phyloP scores from a whole-genome alignment of 2,797 vertebrate species.

The Pelodytes ibericus region DNA sequence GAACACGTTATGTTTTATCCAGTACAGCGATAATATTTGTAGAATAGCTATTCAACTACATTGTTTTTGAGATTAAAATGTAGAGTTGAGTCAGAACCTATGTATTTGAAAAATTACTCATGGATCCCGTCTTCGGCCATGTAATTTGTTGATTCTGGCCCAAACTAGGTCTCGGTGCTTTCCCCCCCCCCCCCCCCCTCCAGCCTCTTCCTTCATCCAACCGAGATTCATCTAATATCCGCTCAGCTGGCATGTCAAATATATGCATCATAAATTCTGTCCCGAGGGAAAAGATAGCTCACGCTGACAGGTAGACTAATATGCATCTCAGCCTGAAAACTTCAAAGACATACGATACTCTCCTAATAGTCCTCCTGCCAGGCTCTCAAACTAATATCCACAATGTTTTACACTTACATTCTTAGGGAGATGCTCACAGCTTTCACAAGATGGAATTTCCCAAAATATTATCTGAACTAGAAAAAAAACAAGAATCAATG shows the following conservation, averaged over 20 bases:
- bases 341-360: constrained; percentile 55
- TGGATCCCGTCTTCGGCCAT: constrained; percentile 15
- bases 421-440: constrained; percentile 31
- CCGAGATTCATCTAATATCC: constrained; percentile 55
- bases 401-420: constrained; percentile 35
- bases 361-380: constrained; percentile 50
- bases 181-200: no score
- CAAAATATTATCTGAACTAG: neutral
- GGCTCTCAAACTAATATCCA: constrained; percentile 50
- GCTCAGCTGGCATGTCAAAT: constrained; percentile 56
- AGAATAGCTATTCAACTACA: neutral
- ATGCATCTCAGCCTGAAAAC: constrained; percentile 50
- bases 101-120: constrained; percentile 17
- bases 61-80: constrained; percentile 29
- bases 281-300: constrained; percentile 56
- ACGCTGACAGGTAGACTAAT: constrained; percentile 56
- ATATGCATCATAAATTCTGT: constrained; percentile 57
- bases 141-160: constrained; percentile 48
- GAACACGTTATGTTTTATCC: no score
- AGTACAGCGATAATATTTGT: neutral
- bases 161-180: constrained; percentile 32
- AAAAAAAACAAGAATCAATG: neutral
- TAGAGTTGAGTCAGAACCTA: neutral
- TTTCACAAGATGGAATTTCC: constrained; percentile 12
- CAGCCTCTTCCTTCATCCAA: constrained; percentile 54